Conservation (phyloP, 2,888 invertebrate genomes). For the Leptinotarsa juncta region DNA sequence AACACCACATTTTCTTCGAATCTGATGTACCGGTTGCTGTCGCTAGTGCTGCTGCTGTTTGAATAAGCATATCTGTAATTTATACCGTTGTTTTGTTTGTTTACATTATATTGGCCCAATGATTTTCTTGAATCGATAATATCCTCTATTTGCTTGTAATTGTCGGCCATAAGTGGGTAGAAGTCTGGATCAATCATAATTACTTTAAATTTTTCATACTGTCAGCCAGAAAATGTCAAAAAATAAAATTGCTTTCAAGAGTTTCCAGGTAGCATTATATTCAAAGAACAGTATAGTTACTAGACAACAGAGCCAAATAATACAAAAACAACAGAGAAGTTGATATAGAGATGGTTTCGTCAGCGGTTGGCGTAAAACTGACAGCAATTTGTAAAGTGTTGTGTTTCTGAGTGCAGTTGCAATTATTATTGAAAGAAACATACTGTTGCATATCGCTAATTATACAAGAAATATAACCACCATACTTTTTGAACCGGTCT, state of each 20-base stretch:
- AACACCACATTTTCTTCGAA: constrained; percentile 53
- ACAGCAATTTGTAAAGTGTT: too few species aligned
- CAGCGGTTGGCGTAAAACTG: too few species aligned
- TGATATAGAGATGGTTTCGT: too few species aligned
- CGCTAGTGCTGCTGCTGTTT: constrained; percentile 39
- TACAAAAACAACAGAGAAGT: too few species aligned
- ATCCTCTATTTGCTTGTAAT: constrained; percentile 62
- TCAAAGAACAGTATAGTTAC: too few species aligned
- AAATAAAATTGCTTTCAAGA: background rate
- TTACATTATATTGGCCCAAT: constrained; percentile 60
- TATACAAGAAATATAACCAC: too few species aligned
- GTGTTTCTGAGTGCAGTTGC: too few species aligned
- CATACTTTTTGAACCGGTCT: too few species aligned
- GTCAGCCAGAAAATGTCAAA: constrained; percentile 31
- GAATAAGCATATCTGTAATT: constrained; percentile 57
- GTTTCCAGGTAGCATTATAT: background rate
- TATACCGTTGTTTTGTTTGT: constrained; percentile 46
- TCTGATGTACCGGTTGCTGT: constrained; percentile 24
- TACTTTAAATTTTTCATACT: constrained; percentile 45
- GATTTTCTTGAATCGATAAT: constrained; percentile 62
- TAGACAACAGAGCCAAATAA: too few species aligned
- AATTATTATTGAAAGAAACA: too few species aligned
- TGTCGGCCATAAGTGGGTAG: constrained; percentile 37
- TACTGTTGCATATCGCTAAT: too few species aligned
- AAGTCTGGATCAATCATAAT: constrained; percentile 48